Base-by-base conservation (phyloP, 2,888 invertebrate species). In the Coelopa pilipes region DNA sequence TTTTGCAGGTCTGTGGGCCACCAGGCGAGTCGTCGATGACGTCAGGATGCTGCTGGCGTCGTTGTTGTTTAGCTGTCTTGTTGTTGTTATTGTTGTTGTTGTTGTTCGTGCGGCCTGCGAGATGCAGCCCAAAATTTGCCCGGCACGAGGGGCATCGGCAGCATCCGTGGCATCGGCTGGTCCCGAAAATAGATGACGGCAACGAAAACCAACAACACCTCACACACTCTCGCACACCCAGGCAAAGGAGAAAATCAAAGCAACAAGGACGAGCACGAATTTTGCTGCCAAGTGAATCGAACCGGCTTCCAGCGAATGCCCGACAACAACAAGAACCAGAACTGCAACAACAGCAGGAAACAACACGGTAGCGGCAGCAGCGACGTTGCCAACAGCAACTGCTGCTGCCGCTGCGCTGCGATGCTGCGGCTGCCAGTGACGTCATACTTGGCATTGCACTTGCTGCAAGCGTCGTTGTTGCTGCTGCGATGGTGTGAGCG, bases 391-490 rank as follows among this genome's bases (percentile, higher is more conserved):
- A 19, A 13, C 47, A 24, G 47, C 10, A 45, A 66, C 53, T 50
- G 60, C 67, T 47, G 49, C 10, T 46, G 49, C 50, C 34, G 60
- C 69, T 49, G 45, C 49, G n/a, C n/a, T n/a, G n/a, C 12, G 62
- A 19, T 50, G 65, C 71, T 21, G 70, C 47, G 59, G 19, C n/a
- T 57, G 69, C 47, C 69, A 66, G 75, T 79, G 79, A 79, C 79
- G 79, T 79, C 79, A 79, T 76, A 76, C 76, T 79, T 79, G 79
- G 77, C 79, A 79, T 79, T 79, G 79, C 34, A 49, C 46, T 50
- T 45, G 49, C 24, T 49, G 67, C 49, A 59, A 46, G 17, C 45
- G 9, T n/a, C n/a, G 53, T 57, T 2, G 21, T n/a, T n/a, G n/a
- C n/a, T n/a, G 53, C 21, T 53, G 60, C 53, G 24, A 1, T 2